phyloP scores from a whole-genome alignment of 2,888 invertebrate genomes.

The Masnerella sp. region DNA sequence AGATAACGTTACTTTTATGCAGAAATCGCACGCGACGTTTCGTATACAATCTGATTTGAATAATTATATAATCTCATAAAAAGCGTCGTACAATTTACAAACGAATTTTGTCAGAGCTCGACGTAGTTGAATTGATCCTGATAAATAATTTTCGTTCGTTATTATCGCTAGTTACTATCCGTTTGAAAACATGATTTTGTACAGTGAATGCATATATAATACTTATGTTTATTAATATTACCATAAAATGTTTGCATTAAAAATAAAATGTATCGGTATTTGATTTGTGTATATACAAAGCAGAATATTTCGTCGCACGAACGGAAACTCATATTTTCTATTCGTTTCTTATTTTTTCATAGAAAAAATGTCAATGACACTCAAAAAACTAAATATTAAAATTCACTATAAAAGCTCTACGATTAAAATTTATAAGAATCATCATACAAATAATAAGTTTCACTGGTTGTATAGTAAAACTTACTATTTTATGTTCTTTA shows the following conservation, averaged over 20 bases:
- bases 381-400: too few species aligned
- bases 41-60: constrained; percentile 21
- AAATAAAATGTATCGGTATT: constrained; percentile 27
- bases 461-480: too few species aligned
- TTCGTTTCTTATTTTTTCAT: too few species aligned
- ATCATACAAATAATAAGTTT: too few species aligned
- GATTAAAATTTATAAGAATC: too few species aligned
- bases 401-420: too few species aligned
- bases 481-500: too few species aligned
- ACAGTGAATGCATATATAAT: constrained; percentile 45
- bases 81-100: constrained; percentile 36
- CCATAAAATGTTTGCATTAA: constrained; percentile 21
- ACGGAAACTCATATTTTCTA: constrained; percentile 1
- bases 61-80: constrained; percentile 26
- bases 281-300: constrained; percentile 34
- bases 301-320: constrained; percentile 28
- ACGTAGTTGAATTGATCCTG: constrained; percentile 18
- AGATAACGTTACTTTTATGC: constrained; percentile 16
- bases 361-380: too few species aligned
- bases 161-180: constrained; percentile 27
- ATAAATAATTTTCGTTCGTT: constrained; percentile 20
- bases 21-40: constrained; percentile 10
- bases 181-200: constrained; percentile 40
- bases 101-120: constrained; percentile 13
- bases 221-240: constrained; percentile 31